Percentiles rank a stretch among this genome's conserved stretches.
Conservation (phyloP, 1,140 invertebrate species). For the Brachionus plicatilis region DNA sequence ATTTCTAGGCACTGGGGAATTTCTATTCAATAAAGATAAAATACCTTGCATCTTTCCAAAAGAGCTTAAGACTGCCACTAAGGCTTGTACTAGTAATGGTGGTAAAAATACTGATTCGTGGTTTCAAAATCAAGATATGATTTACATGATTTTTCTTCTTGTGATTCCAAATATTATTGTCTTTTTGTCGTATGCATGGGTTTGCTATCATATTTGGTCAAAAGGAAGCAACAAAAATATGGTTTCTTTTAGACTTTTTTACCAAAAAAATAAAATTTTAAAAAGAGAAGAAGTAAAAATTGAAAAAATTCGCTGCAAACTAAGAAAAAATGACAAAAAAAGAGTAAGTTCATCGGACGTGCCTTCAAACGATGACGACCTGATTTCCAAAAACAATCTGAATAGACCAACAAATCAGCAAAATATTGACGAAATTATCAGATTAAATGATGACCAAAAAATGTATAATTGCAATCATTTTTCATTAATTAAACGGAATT, state of each 20-base stretch:
- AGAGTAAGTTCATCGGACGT: background rate
- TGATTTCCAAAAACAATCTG: background rate
- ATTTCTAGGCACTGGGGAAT: background rate
- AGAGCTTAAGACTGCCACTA: background rate
- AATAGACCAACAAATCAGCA: background rate
- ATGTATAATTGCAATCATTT: conserved; percentile 4
- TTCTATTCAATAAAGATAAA: background rate
- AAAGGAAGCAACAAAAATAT: background rate
- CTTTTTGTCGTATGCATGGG: background rate
- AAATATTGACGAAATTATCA: background rate
- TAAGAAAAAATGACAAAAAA: background rate
- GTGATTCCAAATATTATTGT: conserved; percentile 20
- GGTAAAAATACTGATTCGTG: background rate
- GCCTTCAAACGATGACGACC: background rate
- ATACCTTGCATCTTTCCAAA: conserved; percentile 5
- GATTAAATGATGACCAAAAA: background rate
- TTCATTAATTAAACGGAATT: conserved; percentile 34
- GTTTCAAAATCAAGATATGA: background rate
- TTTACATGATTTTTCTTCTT: conserved; percentile 17
- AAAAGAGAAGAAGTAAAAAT: background rate
- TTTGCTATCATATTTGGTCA: conserved; percentile 36
- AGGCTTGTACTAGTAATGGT: background rate
- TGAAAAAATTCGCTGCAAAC: background rate
- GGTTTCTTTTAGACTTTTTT: background rate
- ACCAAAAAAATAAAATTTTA: background rate